phyloP scores from a whole-genome alignment of 2,888 invertebrate genomes.

The Melipona beecheii region DNA sequence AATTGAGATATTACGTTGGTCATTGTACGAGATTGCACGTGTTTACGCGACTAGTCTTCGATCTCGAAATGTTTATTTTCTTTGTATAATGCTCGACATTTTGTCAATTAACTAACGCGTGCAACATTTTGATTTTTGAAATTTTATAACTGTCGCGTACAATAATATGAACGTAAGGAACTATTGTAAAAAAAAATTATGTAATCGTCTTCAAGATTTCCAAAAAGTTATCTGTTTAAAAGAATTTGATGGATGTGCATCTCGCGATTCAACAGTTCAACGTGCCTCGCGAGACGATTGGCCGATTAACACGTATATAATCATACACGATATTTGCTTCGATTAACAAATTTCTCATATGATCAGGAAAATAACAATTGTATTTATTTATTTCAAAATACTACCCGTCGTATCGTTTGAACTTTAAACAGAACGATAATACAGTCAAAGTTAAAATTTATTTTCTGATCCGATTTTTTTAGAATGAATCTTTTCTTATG shows the following conservation, averaged over 20 bases:
- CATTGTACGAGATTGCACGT: background rate
- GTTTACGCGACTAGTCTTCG: slow-evolving; percentile 20
- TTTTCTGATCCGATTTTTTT: background rate
- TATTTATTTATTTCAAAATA: slow-evolving; percentile 6
- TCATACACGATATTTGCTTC: slow-evolving; percentile 35
- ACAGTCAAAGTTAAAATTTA: background rate
- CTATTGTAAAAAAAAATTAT: background rate
- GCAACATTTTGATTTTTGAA: background rate
- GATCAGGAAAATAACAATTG: slow-evolving; percentile 11
- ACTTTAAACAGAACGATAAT: background rate
- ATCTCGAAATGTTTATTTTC: background rate
- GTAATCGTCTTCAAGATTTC: background rate
- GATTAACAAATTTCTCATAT: slow-evolving; percentile 38
- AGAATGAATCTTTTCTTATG: background rate
- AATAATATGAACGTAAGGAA: no score
- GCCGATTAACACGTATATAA: slow-evolving; percentile 20
- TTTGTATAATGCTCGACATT: slow-evolving; percentile 23
- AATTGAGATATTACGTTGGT: background rate
- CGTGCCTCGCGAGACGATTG: slow-evolving; percentile 10
- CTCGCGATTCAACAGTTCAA: slow-evolving; percentile 36
- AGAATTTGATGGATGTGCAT: background rate
- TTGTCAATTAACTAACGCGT: slow-evolving; percentile 16
- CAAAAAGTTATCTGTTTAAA: background rate
- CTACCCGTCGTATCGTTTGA: background rate
- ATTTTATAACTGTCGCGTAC: background rate